Conservation (phyloP, 2,113 vertebrate species). For the Brachyhypopomus occidentalis region DNA sequence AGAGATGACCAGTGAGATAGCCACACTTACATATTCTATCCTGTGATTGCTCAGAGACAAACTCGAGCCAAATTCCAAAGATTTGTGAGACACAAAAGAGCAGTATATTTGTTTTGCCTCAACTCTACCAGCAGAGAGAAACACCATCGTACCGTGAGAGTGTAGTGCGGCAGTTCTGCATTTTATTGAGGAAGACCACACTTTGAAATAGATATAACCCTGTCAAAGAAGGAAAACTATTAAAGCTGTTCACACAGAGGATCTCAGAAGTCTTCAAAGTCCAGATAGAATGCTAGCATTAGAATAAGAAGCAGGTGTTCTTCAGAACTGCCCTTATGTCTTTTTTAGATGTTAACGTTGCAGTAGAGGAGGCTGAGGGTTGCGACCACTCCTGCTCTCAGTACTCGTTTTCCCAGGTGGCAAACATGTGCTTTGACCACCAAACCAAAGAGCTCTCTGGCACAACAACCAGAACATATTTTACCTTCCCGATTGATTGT, state of each 20-base stretch:
- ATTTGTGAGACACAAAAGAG: constrained; percentile 35
- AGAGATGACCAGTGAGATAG: constrained; percentile 30
- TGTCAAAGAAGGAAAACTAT: neutral
- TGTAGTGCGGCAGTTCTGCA: neutral
- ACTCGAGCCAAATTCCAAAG: constrained; percentile 13
- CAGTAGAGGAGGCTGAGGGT: neutral
- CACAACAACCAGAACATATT: too few relatives aligned
- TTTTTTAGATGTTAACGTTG: neutral
- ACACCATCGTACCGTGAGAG: neutral
- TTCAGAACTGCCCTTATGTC: neutral
- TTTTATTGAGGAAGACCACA: neutral
- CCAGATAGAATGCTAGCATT: neutral
- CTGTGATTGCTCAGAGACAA: constrained; percentile 31
- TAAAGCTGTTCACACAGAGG: neutral
- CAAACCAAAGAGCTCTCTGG: too few relatives aligned
- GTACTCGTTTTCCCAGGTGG: too few relatives aligned
- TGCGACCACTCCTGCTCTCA: too few relatives aligned
- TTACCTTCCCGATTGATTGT: too few relatives aligned
- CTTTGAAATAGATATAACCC: neutral
- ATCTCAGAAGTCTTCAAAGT: neutral
- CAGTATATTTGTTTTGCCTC: constrained; percentile 22
- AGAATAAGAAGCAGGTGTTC: too few relatives aligned
- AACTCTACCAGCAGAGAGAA: constrained; percentile 19
- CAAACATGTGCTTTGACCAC: too few relatives aligned
- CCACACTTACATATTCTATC: constrained; percentile 30